Base-by-base conservation (phyloP, 2,888 invertebrate genomes). In the Mamestra brassicae region DNA sequence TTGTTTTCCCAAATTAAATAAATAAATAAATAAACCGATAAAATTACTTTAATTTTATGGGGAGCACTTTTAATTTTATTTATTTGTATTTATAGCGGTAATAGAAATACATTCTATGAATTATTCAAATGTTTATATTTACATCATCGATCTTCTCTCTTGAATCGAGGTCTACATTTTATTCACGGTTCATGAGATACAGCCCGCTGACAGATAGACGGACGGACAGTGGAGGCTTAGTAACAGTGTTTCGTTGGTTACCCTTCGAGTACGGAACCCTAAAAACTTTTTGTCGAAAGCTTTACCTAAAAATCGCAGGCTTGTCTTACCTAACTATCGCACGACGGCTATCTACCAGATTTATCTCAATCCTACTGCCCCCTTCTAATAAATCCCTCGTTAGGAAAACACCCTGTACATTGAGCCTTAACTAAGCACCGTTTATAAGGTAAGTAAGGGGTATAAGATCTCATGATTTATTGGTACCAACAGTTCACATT, bases 401-500 rank as follows among this genome's bases (percentile, higher is more conserved):
- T 17, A 36, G n/a, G 57, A 78, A 66, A 80, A 69, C 50, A 60
- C 0, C 64, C 61, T 78, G 54, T 75, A 80, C 6, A 67, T 57
- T 58, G 54, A 68, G 61, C 72, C 62, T 61, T 74, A 58, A 68
- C 82, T 82, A 78, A 84, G 68, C 68, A 71, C 66, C 84, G 76
- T 86, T 85, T 83, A 78, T 76, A 80, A 83, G 80, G 66, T 78
- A 82, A 80, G 66, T 78, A 82, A 80, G 71, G 77, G 75, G 79
- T 81, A 64, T 50, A 78, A 85, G 76, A 83, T 82, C 85, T 80
- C 76, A 88, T 89, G 88, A 88, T 88, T 89, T 87, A 89, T 90
- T 77, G 78, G 76, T 81, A 88, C 84, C 77, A 86, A 88, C 87
- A 87, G 79, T 88, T 84, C 85, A 80, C 89, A 90, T 90, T 88